Evolutionary conservation across 2,797 vertebrate species (phyloP).

Genomic region (Streptopelia turtur): DNA sequence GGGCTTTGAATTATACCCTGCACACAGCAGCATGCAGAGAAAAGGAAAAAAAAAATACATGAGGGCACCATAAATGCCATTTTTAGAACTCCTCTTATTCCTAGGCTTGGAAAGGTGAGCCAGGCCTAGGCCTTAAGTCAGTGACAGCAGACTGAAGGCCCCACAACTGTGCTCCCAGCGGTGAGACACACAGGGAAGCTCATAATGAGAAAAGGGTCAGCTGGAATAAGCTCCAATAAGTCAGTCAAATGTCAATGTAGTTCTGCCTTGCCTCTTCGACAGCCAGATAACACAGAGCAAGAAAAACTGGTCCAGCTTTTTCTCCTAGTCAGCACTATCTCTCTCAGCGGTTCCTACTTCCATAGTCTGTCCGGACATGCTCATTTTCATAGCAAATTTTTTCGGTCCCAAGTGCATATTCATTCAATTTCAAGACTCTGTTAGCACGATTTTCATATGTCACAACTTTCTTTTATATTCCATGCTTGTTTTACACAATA

Average conservation of each 20-base stretch:
- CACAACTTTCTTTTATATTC: background rate
- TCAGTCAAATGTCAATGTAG: background rate
- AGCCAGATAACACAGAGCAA: background rate
- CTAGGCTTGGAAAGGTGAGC: background rate
- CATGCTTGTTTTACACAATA: background rate
- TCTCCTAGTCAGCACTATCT: background rate
- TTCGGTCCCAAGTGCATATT: background rate
- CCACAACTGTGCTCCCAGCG: background rate
- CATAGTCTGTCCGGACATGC: background rate
- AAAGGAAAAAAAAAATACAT: background rate
- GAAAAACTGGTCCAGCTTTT: constrained; percentile 24
- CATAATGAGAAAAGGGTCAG: background rate
- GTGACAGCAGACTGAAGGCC: background rate
- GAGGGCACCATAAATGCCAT: background rate
- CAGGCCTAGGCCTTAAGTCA: background rate
- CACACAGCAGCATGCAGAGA: background rate
- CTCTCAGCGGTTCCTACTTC: background rate
- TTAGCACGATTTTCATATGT: background rate
- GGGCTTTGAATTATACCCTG: background rate
- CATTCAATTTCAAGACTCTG: background rate
- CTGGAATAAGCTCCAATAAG: background rate
- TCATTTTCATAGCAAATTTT: background rate
- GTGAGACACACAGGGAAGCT: background rate
- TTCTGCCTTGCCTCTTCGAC: background rate
- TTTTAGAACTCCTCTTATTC: background rate